These are phyloP conservation scores for Anguilla rostrata DNA, from an alignment of 2,113 vertebrate species.

Conservation along the genomic window DNA sequence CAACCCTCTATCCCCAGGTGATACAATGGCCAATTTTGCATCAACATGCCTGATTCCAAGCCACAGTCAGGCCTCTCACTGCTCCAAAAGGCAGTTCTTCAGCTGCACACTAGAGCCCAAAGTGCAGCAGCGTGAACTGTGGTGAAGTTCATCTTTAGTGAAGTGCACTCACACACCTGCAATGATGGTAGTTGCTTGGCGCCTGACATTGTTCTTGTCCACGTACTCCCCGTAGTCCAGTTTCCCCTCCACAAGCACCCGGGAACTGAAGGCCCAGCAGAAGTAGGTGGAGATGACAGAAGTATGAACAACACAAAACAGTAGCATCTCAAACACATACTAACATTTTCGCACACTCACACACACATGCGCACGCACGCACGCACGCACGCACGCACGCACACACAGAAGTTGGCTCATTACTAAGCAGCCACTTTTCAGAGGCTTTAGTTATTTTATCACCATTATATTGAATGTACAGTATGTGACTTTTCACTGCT, in stretches of 20 bases:
- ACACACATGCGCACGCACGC: too few species aligned
- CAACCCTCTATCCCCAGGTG: too few species aligned
- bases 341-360: neutral
- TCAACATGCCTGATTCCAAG: neutral
- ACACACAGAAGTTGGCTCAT: too few species aligned
- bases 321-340: neutral
- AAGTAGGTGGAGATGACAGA: neutral
- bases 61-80: neutral
- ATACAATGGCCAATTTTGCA: too few species aligned
- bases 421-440: neutral
- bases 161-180: conserved; percentile 75
- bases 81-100: neutral
- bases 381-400: too few species aligned
- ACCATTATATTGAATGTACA: neutral
- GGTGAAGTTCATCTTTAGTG: neutral
- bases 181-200: conserved; percentile 94
- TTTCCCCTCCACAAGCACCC: conserved; percentile 90
- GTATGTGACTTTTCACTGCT: neutral
- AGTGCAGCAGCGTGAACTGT: neutral
- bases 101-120: neutral
- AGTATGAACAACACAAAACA: neutral
- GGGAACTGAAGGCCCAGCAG: conserved; percentile 66
- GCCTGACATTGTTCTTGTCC: conserved; percentile 90
- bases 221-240: conserved; percentile 95
- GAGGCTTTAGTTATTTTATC: neutral